phyloP scores from a whole-genome alignment of 2,888 invertebrate species.

The Coelinius sp. region DNA sequence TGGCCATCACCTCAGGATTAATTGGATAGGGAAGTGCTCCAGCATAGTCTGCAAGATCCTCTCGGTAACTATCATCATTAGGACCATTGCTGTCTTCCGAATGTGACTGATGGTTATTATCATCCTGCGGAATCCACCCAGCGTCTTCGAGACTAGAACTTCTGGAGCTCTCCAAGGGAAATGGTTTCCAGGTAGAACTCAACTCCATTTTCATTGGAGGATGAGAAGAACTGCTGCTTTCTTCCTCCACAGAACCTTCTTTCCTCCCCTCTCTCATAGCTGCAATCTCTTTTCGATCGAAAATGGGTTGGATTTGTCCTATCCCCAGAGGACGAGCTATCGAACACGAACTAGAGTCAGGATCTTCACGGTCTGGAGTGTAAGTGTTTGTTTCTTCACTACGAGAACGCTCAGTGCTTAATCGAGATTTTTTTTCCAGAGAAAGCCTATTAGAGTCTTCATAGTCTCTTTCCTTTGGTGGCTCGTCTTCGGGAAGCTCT shows the following conservation, averaged over 20 bases:
- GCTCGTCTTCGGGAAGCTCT: constrained; percentile 67
- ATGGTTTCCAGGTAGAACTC: constrained; percentile 86
- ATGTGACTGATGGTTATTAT: constrained; percentile 59
- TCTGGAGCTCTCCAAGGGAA: constrained; percentile 87
- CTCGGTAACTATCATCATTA: constrained; percentile 76
- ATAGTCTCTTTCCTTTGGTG: constrained; percentile 46
- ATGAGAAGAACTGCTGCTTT: constrained; percentile 59
- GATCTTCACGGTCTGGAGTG: constrained; percentile 75
- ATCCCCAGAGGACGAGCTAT: constrained; percentile 85
- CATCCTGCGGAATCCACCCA: constrained; percentile 81
- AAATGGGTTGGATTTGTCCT: constrained; percentile 73
- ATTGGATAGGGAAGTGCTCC: constrained; percentile 83
- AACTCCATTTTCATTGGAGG: constrained; percentile 77
- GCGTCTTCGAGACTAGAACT: constrained; percentile 90
- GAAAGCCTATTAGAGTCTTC: constrained; percentile 54
- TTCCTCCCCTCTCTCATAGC: constrained; percentile 59
- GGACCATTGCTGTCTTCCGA: constrained; percentile 65
- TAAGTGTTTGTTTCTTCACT: constrained; percentile 86
- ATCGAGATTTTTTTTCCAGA: constrained; percentile 72
- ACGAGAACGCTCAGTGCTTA: constrained; percentile 82
- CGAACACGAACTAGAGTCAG: constrained; percentile 77
- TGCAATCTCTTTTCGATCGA: constrained; percentile 65
- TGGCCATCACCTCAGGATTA: constrained; percentile 79
- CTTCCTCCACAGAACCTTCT: constrained; percentile 60
- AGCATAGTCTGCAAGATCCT: constrained; percentile 84